Conservation (phyloP, 2,888 invertebrate genomes). For the Boloria selene region DNA sequence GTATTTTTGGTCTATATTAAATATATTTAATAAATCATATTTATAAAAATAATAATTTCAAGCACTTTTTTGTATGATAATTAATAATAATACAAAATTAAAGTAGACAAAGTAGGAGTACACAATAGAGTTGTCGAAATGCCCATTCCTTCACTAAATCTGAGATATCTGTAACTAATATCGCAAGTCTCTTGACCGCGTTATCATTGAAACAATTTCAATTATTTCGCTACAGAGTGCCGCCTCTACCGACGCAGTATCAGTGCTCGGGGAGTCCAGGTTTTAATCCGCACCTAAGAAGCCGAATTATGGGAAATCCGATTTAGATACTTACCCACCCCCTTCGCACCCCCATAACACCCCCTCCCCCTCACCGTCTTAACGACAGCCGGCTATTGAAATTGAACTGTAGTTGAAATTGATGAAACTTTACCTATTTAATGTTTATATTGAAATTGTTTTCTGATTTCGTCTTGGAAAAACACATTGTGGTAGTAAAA, state of each 20-base stretch:
- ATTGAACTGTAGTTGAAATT: constrained; percentile 28
- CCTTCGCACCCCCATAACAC: not conserved
- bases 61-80: too few species aligned
- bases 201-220: constrained; percentile 16
- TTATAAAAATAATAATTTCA: too few species aligned
- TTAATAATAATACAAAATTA: too few species aligned
- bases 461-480: too few species aligned
- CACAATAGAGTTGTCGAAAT: too few species aligned
- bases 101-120: too few species aligned
- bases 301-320: constrained; percentile 34
- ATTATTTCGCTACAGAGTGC: constrained; percentile 23
- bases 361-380: constrained; percentile 9
- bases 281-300: constrained; percentile 36
- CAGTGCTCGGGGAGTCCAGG: constrained; percentile 23
- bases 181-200: constrained; percentile 13
- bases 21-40: too few species aligned
- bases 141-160: not conserved
- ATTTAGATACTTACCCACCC: constrained; percentile 29
- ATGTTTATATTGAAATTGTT: constrained; percentile 8
- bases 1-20: too few species aligned
- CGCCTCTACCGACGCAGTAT: constrained; percentile 26
- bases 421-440: constrained; percentile 20
- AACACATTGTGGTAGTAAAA: too few species aligned
- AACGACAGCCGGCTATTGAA: constrained; percentile 27
- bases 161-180: not conserved